Conservation (phyloP, 2,113 vertebrate genomes). For the Pyrgilauda ruficollis region DNA sequence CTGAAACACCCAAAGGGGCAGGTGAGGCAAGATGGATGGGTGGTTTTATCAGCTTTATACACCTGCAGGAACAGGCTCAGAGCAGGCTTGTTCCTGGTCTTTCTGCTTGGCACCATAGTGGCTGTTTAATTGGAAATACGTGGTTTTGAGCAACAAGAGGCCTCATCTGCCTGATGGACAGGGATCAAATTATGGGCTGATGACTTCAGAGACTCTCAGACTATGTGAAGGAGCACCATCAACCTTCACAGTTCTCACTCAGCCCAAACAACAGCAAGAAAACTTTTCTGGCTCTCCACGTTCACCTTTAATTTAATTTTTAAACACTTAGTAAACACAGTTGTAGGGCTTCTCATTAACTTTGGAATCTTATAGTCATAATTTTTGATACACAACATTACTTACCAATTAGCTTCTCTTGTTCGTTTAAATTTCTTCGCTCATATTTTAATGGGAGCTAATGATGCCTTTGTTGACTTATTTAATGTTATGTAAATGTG, state of each 20-base stretch:
- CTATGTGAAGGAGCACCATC: neutral
- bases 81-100: neutral
- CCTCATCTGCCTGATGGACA: neutral
- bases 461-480: constrained; percentile 93
- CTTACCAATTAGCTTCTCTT: constrained; percentile 98
- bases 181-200: neutral
- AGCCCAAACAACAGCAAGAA: neutral
- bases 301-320: constrained; percentile 84
- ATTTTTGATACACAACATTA: constrained; percentile 99
- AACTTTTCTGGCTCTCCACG: constrained; percentile 54
- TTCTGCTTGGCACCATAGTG: neutral
- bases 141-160: neutral
- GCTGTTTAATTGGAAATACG: neutral
- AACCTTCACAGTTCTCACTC: neutral
- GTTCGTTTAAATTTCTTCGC: constrained; percentile 93
- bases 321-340: constrained; percentile 91
- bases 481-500: constrained; percentile 87
- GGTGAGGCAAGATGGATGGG: neutral
- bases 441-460: constrained; percentile 98
- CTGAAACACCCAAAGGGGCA: neutral
- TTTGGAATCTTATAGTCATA: constrained; percentile 90
- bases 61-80: neutral
- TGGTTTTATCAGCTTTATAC: neutral
- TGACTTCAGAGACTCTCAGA: neutral
- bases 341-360: constrained; percentile 92